Conservation (phyloP, 2,888 invertebrate species). For the Eupithecia abbreviata region DNA sequence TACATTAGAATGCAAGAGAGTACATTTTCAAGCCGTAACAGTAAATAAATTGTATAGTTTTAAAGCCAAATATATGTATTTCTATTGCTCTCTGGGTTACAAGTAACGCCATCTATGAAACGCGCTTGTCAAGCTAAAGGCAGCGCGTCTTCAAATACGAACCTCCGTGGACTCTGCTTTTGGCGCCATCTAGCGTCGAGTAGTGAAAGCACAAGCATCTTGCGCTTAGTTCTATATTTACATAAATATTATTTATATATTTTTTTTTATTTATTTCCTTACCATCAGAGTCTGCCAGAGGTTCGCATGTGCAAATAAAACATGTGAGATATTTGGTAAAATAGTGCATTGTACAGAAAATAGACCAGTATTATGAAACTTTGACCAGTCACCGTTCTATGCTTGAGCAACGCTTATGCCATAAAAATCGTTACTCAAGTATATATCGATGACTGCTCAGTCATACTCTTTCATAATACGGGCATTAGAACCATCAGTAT, state of each 20-base stretch:
- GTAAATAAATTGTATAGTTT: not conserved
- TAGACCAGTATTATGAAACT: no score
- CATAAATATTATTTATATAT: slow-evolving; percentile 39
- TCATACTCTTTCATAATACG: no score
- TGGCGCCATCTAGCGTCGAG: slow-evolving; percentile 67
- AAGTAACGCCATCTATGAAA: slow-evolving; percentile 57
- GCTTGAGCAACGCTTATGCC: no score
- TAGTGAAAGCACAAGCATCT: slow-evolving; percentile 62
- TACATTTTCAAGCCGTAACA: slow-evolving; percentile 1
- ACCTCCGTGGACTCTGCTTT: slow-evolving; percentile 43
- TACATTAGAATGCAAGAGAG: not conserved
- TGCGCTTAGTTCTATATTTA: slow-evolving; percentile 36
- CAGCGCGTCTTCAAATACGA: slow-evolving; percentile 50
- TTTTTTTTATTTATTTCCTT: slow-evolving; percentile 55
- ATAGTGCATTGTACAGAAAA: slow-evolving; percentile 15
- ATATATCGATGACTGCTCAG: no score
- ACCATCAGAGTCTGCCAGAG: slow-evolving; percentile 79
- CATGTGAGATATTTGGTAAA: slow-evolving; percentile 50
- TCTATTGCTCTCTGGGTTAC: slow-evolving; percentile 29
- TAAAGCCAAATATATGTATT: not conserved
- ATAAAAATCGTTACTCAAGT: no score
- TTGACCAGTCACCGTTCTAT: no score
- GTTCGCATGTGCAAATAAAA: slow-evolving; percentile 80
- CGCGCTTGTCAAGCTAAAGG: slow-evolving; percentile 40
- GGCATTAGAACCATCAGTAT: not conserved